Evolutionary conservation across 2,888 invertebrate species (phyloP).

Genomic region (Caenorhabditis becei): DNA sequence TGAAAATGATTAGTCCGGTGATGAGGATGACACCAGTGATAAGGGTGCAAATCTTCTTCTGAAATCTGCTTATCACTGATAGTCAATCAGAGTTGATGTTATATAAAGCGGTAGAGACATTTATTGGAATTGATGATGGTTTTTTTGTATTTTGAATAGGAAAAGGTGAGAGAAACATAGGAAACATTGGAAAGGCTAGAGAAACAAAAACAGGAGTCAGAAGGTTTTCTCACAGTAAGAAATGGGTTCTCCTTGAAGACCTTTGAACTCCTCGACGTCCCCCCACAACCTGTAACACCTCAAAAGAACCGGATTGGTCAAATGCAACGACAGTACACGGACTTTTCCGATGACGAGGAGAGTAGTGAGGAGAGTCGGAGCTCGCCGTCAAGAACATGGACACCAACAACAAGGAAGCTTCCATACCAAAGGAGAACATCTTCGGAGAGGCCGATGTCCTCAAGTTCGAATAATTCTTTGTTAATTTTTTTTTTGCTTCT

Average conservation of each 20-base stretch:
- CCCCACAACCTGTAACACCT: constrained; percentile 81
- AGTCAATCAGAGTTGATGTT: too few species aligned
- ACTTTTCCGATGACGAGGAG: too few species aligned
- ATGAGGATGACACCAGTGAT: constrained; percentile 68
- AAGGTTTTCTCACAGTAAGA: constrained; percentile 24
- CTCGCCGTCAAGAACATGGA: too few species aligned
- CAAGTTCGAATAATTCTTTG: too few species aligned
- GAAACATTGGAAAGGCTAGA: constrained; percentile 8
- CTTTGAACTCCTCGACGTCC: constrained; percentile 71
- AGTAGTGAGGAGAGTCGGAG: too few species aligned
- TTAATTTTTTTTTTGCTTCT: too few species aligned
- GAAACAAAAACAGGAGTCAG: neutral
- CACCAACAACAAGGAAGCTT: too few species aligned
- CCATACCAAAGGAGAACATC: too few species aligned
- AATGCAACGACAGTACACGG: constrained; percentile 72
- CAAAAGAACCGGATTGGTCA: constrained; percentile 83
- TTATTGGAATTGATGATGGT: neutral
- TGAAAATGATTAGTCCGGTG: constrained; percentile 56
- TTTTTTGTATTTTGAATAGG: neutral
- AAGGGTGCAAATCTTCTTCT: constrained; percentile 75
- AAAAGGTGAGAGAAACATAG: constrained; percentile 27
- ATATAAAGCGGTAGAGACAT: constrained; percentile 8
- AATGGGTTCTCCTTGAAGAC: constrained; percentile 64
- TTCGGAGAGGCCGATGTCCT: too few species aligned
- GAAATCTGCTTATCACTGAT: constrained; percentile 11